Conservation (phyloP, 2,888 invertebrate genomes). For the Erannis defoliaria region DNA sequence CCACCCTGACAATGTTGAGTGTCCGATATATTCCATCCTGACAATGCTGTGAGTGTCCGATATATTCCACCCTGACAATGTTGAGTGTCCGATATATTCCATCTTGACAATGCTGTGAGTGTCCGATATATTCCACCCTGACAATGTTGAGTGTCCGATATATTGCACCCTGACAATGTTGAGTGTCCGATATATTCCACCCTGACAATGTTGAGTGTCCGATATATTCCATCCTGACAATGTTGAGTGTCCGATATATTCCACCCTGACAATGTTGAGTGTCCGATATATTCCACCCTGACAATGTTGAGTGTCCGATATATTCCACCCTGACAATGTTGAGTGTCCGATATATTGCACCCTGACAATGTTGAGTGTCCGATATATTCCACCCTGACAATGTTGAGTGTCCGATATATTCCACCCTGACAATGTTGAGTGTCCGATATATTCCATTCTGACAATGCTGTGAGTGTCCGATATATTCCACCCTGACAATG, state of each 20-base stretch:
- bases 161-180: conserved; percentile 97
- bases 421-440: too few relatives aligned
- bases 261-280: conserved; percentile 99
- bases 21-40: conserved; percentile 99
- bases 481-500: conserved; percentile 99
- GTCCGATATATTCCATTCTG: conserved; percentile 99
- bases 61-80: conserved; percentile 99
- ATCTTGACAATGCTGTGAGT: conserved; percentile 99
- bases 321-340: too few relatives aligned
- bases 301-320: too few relatives aligned
- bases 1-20: too few relatives aligned
- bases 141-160: conserved; percentile 99
- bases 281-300: too few relatives aligned
- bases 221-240: conserved; percentile 85
- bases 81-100: conserved; percentile 99
- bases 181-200: too few relatives aligned
- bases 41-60: conserved; percentile 99
- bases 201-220: too few relatives aligned
- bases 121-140: conserved; percentile 99
- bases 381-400: too few relatives aligned
- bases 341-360: too few relatives aligned
- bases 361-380: too few relatives aligned
- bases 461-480: conserved; percentile 99
- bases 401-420: too few relatives aligned
- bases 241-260: conserved; percentile 95